Evolutionary conservation across 2,888 invertebrate species (phyloP), one percentile per base, ranked within the genome.

Genomic region (Steinernema carpocapsae): DNA sequence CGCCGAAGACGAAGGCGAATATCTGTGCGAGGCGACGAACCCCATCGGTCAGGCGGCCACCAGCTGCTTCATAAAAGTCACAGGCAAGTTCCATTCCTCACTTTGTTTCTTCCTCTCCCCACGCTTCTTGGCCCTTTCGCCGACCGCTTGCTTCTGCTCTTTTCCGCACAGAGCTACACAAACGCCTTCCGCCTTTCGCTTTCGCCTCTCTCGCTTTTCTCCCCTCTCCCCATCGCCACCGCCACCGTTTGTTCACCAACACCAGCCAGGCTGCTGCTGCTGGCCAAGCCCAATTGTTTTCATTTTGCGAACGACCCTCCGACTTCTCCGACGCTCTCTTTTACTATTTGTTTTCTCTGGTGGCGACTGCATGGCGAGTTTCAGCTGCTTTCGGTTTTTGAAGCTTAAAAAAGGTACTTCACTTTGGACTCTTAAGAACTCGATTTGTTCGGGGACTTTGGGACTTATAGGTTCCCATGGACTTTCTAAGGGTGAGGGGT

Each of bases 1-100:
- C 37, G 43, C 51, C n/a, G 95, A 95, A 91, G 93, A 94, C 90
- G 92, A 93, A 84, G 95, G 95, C 73, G 92, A 91, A 88, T 95
- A 95, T 88, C 91, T 91, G 76, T 94, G 94, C 88, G 91, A 91
- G 84, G 95, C 94, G 71, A 90, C 91, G 72, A 95, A 95, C 89
- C 91, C 92, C 83, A 91, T 92, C 84, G 97, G 97, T 80, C 92
- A 92, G 90, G 92, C 92, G 85, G 90, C 91, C 87, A 93, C 93
- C 86, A 81, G 82, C 22, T 82, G 83, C 64, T 86, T 81, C 76
- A 74, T 86, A 51, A 80, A 80, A 75, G 79, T 85, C 19, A 76
- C 79, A 74, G 80, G 84, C 84, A 72, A 80, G 84, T 82, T 45
- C 22, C 42, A 37, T 37, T 37, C 37, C 10, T 37, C 37, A 37